A percentile compares a stretch with the other conserved stretches of the same genome.
Evolutionary conservation across 2,113 vertebrate species (phyloP).

Genomic region (Cyanoramphus novaezelandiae): DNA sequence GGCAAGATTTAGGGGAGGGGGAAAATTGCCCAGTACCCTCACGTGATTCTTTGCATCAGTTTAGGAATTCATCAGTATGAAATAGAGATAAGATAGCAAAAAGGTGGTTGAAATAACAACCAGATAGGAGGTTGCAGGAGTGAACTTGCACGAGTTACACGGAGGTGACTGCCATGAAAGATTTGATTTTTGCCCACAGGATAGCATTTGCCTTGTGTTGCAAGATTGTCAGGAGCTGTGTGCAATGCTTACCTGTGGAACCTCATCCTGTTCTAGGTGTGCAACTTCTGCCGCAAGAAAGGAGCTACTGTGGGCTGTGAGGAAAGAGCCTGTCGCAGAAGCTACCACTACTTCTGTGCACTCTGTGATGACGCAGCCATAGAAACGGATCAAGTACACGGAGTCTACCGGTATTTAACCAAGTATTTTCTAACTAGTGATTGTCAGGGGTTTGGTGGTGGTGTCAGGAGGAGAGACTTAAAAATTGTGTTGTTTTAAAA

Average conservation of each 20-base stretch:
- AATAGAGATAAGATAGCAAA: neutral
- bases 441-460: neutral
- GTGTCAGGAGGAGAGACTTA: neutral
- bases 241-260: neutral
- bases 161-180: accelerated
- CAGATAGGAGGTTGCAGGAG: neutral
- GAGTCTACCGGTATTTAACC: constrained; percentile 69
- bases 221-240: neutral
- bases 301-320: constrained; percentile 79
- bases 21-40: neutral
- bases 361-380: constrained; percentile 41
- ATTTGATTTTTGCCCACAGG: neutral
- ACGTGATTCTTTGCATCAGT: accelerated
- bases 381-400: constrained; percentile 27
- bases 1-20: neutral
- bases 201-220: neutral
- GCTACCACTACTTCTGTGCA: constrained; percentile 77
- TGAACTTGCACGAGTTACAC: neutral
- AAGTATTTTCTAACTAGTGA: neutral
- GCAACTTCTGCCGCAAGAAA: constrained; percentile 61
- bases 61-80: neutral
- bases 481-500: neutral
- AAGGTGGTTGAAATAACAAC: neutral
- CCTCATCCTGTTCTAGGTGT: constrained; percentile 43
- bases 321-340: constrained; percentile 54